A percentile compares a stretch with the other conserved stretches of the same genome.
These are phyloP conservation scores for Nesogale talazaci DNA, from an alignment of 2,113 vertebrate genomes.

Conservation along the genomic window DNA sequence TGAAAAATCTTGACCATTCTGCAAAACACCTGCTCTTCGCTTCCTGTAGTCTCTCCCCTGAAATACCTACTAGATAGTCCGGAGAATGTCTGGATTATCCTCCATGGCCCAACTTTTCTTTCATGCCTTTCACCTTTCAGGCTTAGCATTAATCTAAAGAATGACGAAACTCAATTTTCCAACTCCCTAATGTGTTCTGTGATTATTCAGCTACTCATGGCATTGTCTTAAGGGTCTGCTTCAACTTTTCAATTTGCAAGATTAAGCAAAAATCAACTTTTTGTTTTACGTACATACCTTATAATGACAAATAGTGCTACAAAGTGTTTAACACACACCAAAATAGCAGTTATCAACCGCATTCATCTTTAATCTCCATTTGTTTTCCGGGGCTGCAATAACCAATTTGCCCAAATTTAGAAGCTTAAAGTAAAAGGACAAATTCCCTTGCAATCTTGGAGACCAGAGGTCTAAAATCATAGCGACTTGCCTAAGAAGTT, in stretches of 20 bases:
- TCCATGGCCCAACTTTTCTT: background rate
- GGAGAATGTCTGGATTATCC: background rate
- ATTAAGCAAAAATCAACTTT: no score
- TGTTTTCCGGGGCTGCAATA: no score
- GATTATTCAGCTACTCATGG: background rate
- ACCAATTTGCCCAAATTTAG: no score
- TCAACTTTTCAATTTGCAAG: no score
- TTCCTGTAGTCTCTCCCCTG: background rate
- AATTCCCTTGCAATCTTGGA: no score
- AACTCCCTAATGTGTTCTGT: background rate
- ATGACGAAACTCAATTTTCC: background rate
- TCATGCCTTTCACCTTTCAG: background rate
- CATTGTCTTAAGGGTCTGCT: background rate
- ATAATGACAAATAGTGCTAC: background rate
- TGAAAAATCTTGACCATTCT: background rate
- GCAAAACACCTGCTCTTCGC: no score
- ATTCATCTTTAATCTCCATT: no score
- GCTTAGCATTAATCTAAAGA: no score
- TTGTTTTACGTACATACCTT: no score
- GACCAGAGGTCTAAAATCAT: no score
- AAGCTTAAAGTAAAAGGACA: no score
- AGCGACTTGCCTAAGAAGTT: no score
- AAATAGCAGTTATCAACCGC: background rate
- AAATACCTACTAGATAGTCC: background rate
- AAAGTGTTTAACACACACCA: background rate